Base-by-base conservation (phyloP, 2,797 vertebrate species). In the Rallus crepitans region DNA sequence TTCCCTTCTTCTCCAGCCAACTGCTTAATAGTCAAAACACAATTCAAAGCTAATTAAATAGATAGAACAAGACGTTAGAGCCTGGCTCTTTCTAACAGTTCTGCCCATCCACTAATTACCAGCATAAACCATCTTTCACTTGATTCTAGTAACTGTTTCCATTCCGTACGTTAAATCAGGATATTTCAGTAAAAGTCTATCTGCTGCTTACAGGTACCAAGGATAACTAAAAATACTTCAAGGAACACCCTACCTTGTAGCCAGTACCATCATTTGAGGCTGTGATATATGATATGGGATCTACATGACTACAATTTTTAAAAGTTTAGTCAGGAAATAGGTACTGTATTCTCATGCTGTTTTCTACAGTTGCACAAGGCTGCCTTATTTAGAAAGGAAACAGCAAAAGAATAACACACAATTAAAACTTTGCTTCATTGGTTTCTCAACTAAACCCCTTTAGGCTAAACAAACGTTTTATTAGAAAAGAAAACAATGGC, bases 281-380 rank as follows among this genome's bases (percentile, higher is more conserved):
- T 82, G 35, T 48, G 48, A 66, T 30, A 20, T 3, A 4, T 24
- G 35, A 35, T 39, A n/a, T 0, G 2, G 2, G 12, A 9, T 16
- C 19, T 42, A 59, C 76, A 59, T 16, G 4, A 48, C 16, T 18
- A 5, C 4, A 48, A 14, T 45, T 85, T 20, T 8, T 33, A 56
- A 35, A 33, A 8, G 7, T 40, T 87, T 77, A 77, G 7, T 37
- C 28, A 63, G 69, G 60, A 87, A 72, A 87, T 2, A 35, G 24
- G n/a, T 3, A 11, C 10, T 59, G 23, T 31, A 7, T 24, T 71
- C 21, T 27, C 30, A 59, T 4, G 9, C 23, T 63, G 28, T n/a
- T 18, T 12, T 65, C 63, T 30, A 25, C 28, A 15, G 6, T 13
- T 59, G 12, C 48, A 33, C 0, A 0, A 63, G 37, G 33, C n/a